These are phyloP conservation scores for Lepidostoma basale DNA, from an alignment of 1,140 invertebrate species.

Conservation along the genomic window DNA sequence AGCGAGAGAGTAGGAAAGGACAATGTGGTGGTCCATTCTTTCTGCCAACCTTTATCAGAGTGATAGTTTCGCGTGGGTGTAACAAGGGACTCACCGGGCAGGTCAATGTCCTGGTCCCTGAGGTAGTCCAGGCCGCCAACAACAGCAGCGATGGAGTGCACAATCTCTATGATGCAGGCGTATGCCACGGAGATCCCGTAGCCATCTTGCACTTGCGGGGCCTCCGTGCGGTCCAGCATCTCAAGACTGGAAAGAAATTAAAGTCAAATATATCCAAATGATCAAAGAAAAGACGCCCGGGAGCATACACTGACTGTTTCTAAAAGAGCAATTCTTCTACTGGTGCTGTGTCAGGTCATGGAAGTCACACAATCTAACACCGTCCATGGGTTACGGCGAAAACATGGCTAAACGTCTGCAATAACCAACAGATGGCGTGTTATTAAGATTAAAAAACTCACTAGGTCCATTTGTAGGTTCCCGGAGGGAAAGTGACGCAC, in stretches of 20 bases:
- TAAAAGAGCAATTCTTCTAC: no score
- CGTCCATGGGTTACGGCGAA: no score
- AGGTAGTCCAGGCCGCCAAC: constrained; percentile 66
- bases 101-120: constrained; percentile 48
- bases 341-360: no score
- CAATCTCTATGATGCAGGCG: constrained; percentile 88
- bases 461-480: constrained; percentile 86
- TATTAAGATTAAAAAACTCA: no score
- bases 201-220: constrained; percentile 90
- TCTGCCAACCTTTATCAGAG: no score
- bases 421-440: no score
- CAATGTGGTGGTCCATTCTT: no score
- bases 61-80: not conserved
- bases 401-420: no score
- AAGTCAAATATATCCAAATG: no score
- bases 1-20: not conserved
- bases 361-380: no score
- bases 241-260: constrained; percentile 75
- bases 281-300: no score
- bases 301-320: no score
- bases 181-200: constrained; percentile 96
- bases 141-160: constrained; percentile 75
- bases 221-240: constrained; percentile 92
- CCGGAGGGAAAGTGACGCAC: constrained; percentile 82
- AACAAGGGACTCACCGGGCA: constrained; percentile 48